Base-by-base conservation (phyloP, 2,888 invertebrate genomes). In the Athrips mouffetella region DNA sequence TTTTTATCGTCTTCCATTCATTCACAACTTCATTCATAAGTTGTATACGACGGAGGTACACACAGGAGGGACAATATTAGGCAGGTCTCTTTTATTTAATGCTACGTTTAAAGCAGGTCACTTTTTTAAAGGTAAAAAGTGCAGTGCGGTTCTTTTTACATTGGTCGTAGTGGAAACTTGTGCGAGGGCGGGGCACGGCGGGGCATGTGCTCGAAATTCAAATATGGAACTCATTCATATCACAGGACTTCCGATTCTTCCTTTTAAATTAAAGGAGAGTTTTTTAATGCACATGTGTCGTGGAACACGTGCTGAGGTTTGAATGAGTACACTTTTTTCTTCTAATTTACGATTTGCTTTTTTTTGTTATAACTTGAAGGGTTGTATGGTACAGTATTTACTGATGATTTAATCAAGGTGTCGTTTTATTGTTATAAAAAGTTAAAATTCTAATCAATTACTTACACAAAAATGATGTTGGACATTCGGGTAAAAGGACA, bases 181-280 rank as follows among this genome's bases (percentile, higher is more conserved):
- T 49, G 54, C 47, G 64, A 57, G 60, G 70, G 72, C 65, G 71
- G 63, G 56, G 55, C 61, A 71, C 65, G 71, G 63, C 55, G 55
- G 61, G 60, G 59, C 63, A 66, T 67, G 61, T 67, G 65, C 61
- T 70, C 57, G 54, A 64, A 63, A 65, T 66, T 65, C 57, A 55
- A 65, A 67, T 65, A 59, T 65, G 63, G 67, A 68, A 63, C 66
- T 64, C 70, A 70, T 70, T 68, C 65, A 66, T 63, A 70, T 65
- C n/a, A 65, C 65, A 57, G 64, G 53, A 73, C 73, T 75, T 78
- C 77, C 77, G 74, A 76, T 73, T 72, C 76, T 67, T 74, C 75
- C 70, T 71, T 72, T 73, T 65, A 67, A 62, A 60, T 59, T 53
- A 54, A 57, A 62, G 65, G 63, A 63, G 62, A 67, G 58, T 62